These are phyloP conservation scores for Drosophila meridionalis DNA, from an alignment of 2,888 invertebrate species.

Conservation along the genomic window DNA sequence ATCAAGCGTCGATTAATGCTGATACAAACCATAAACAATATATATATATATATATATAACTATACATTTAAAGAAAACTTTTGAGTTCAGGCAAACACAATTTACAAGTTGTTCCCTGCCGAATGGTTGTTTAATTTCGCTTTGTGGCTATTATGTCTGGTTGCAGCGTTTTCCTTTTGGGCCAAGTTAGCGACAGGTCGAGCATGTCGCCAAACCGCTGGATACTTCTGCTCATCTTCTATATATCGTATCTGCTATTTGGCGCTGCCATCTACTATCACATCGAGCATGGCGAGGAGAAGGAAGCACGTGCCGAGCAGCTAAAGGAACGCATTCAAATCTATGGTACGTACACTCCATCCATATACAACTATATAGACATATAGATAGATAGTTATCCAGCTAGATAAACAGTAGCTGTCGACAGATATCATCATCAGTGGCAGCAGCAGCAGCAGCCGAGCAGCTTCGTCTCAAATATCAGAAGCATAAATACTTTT, in stretches of 20 bases:
- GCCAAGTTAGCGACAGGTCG: constrained; percentile 49
- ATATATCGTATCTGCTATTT: constrained; percentile 91
- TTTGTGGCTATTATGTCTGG: constrained; percentile 15
- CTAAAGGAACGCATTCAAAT: constrained; percentile 89
- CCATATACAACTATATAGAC: neutral
- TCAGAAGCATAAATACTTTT: constrained; percentile 38
- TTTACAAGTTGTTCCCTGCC: constrained; percentile 23
- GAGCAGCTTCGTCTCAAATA: constrained; percentile 10
- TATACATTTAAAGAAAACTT: constrained; percentile 12
- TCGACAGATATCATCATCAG: neutral
- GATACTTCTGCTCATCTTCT: constrained; percentile 90
- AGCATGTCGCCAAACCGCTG: constrained; percentile 93
- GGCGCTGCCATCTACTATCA: constrained; percentile 95
- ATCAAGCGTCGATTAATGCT: constrained; percentile 67
- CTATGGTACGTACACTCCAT: constrained; percentile 86
- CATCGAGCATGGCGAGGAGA: constrained; percentile 91
- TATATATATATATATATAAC: constrained; percentile 17
- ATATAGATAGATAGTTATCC: neutral
- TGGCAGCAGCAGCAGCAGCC: neutral
- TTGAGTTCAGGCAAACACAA: constrained; percentile 25
- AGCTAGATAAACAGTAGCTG: constrained; percentile 4
- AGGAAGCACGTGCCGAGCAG: constrained; percentile 87
- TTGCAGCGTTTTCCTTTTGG: constrained; percentile 30
- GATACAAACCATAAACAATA: constrained; percentile 59
- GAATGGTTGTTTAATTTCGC: constrained; percentile 5